These are phyloP conservation scores for Ecdyonurus torrentis DNA, from an alignment of 2,888 invertebrate genomes.

Conservation along the genomic window DNA sequence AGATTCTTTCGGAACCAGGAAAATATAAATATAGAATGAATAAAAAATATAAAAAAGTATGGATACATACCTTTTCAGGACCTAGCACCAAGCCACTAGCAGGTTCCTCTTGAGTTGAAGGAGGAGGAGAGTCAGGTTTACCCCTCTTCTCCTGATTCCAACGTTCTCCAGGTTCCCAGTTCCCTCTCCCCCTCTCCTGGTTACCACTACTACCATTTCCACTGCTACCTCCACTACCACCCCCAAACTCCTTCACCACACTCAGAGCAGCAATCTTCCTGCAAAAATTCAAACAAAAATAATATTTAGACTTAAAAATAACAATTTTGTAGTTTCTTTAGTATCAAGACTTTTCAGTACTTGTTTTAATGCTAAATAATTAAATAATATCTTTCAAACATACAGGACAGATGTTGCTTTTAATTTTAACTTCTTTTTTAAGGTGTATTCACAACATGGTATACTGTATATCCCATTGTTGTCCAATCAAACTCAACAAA, in stretches of 20 bases:
- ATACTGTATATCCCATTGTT: too few species aligned
- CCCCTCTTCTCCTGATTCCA: neutral
- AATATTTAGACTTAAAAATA: neutral
- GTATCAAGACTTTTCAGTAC: too few species aligned
- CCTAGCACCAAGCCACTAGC: neutral
- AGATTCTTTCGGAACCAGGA: too few species aligned
- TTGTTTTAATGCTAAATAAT: too few species aligned
- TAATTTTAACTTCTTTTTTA: too few species aligned
- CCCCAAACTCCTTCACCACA: neutral
- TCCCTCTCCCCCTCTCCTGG: neutral
- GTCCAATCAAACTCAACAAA: too few species aligned
- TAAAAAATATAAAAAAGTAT: too few species aligned
- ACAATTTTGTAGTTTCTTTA: neutral
- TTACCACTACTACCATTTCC: neutral
- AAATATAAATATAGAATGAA: too few species aligned
- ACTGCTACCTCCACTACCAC: neutral
- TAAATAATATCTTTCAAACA: too few species aligned
- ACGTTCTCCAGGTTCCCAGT: neutral
- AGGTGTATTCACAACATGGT: too few species aligned
- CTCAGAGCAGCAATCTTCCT: neutral
- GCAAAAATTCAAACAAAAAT: neutral
- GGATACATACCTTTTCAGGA: neutral
- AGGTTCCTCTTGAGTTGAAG: neutral
- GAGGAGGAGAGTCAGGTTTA: neutral
- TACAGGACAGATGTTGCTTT: too few species aligned